A percentile compares a stretch with the other conserved stretches of the same genome.
These are phyloP conservation scores for Tenualosa ilisha DNA, from an alignment of 2,797 vertebrate species.

Conservation along the genomic window DNA sequence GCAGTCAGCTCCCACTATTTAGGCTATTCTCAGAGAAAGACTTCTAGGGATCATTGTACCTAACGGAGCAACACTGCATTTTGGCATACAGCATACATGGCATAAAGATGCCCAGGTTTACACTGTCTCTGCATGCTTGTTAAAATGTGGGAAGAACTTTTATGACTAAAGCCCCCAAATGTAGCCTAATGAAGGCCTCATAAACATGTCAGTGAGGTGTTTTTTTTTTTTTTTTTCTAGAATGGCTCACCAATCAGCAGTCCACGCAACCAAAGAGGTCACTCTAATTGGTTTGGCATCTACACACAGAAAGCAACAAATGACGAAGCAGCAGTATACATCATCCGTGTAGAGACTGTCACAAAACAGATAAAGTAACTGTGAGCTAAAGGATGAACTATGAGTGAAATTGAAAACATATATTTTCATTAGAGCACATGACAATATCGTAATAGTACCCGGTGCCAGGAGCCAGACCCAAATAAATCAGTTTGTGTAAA, in stretches of 20 bases:
- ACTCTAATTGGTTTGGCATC: conserved; percentile 13
- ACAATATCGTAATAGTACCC: conserved; percentile 3
- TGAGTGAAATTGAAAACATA: not conserved
- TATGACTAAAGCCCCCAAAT: not conserved
- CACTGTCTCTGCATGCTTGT: not conserved
- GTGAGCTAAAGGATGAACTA: not conserved
- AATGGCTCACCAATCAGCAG: not conserved
- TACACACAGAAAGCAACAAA: not conserved
- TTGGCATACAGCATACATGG: not conserved
- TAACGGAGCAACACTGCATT: not conserved
- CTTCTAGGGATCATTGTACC: not conserved
- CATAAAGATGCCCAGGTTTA: not conserved
- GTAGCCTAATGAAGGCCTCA: not conserved
- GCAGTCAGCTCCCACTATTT: not conserved
- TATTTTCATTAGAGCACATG: conserved; percentile 8
- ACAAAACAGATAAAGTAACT: not conserved
- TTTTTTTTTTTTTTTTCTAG: not conserved
- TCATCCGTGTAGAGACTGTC: not conserved
- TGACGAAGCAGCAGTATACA: not conserved
- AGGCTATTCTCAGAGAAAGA: not conserved
- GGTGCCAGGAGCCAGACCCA: not conserved
- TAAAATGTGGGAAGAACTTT: not conserved
- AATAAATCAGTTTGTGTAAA: conserved; percentile 20
- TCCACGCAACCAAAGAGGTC: not conserved
- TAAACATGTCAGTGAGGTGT: not conserved